These are phyloP conservation scores for Calliopsis andreniformis DNA, from an alignment of 1,140 invertebrate genomes.

Conservation along the genomic window DNA sequence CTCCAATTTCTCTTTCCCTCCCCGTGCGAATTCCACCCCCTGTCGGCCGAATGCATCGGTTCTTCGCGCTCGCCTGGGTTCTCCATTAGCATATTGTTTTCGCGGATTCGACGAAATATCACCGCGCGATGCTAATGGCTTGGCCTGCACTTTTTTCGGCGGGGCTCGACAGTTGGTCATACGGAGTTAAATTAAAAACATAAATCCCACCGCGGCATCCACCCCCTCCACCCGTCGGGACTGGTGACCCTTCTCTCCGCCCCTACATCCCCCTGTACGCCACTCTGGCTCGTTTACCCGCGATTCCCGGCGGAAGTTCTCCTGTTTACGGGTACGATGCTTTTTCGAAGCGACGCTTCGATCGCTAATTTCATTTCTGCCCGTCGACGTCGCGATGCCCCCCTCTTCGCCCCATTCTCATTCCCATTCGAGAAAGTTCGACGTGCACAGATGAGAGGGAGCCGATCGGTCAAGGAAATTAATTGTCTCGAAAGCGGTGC, in stretches of 20 bases:
- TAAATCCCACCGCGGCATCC: slow-evolving; percentile 73
- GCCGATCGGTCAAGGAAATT: slow-evolving; percentile 13
- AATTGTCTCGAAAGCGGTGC: not conserved
- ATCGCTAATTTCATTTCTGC: slow-evolving; percentile 64
- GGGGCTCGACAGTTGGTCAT: slow-evolving; percentile 78
- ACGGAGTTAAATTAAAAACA: slow-evolving; percentile 81
- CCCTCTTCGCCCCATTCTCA: not conserved
- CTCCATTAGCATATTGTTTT: slow-evolving; percentile 82
- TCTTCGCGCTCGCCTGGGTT: slow-evolving; percentile 56
- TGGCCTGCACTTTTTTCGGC: slow-evolving; percentile 68
- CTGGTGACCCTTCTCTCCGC: slow-evolving; percentile 37
- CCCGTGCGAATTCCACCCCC: not conserved
- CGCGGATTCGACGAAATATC: slow-evolving; percentile 79
- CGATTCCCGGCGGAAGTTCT: slow-evolving; percentile 64
- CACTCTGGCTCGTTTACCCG: slow-evolving; percentile 61
- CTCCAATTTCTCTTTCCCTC: slow-evolving; percentile 4
- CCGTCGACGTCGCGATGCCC: slow-evolving; percentile 31
- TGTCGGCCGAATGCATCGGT: slow-evolving; percentile 40
- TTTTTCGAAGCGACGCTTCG: slow-evolving; percentile 53
- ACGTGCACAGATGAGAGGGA: slow-evolving; percentile 2
- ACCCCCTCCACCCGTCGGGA: slow-evolving; percentile 22
- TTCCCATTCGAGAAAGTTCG: slow-evolving; percentile 26
- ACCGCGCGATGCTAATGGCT: slow-evolving; percentile 77
- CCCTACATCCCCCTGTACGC: slow-evolving; percentile 47
- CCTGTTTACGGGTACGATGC: slow-evolving; percentile 60